phyloP scores from a whole-genome alignment of 2,888 invertebrate species.

The Eupithecia inturbata region DNA sequence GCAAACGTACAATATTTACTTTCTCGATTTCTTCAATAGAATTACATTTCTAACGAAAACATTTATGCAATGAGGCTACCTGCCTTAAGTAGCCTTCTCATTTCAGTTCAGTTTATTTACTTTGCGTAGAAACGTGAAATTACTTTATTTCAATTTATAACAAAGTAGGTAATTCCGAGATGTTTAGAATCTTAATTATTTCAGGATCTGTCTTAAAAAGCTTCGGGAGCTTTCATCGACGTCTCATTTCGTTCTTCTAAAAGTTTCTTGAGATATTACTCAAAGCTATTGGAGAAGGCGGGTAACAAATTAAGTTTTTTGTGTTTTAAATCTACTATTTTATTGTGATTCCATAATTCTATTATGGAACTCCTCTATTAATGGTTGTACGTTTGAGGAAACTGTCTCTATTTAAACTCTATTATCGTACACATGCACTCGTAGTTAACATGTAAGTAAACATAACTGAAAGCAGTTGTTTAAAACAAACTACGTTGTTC shows the following conservation, averaged over 20 bases:
- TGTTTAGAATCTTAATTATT: not conserved
- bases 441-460: not conserved
- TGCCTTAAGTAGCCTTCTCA: too few species aligned
- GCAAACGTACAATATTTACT: not conserved
- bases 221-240: not conserved
- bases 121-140: not conserved
- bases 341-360: not conserved
- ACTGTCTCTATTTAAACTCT: not conserved
- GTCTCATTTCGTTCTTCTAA: not conserved
- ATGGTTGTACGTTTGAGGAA: not conserved
- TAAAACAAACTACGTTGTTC: not conserved
- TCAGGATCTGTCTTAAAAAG: not conserved
- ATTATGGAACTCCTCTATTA: not conserved
- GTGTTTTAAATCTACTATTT: not conserved
- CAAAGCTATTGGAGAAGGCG: not conserved
- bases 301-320: not conserved
- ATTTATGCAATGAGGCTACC: too few species aligned
- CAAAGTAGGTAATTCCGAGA: not conserved
- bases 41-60: not conserved
- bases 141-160: not conserved
- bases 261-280: not conserved
- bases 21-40: not conserved
- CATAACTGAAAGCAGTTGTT: not conserved
- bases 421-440: not conserved
- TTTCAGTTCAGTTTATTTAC: not conserved